Percentiles rank a stretch among this genome's conserved stretches.
These are phyloP conservation scores for Germaria angustata DNA, from an alignment of 2,888 invertebrate genomes.

Conservation along the genomic window DNA sequence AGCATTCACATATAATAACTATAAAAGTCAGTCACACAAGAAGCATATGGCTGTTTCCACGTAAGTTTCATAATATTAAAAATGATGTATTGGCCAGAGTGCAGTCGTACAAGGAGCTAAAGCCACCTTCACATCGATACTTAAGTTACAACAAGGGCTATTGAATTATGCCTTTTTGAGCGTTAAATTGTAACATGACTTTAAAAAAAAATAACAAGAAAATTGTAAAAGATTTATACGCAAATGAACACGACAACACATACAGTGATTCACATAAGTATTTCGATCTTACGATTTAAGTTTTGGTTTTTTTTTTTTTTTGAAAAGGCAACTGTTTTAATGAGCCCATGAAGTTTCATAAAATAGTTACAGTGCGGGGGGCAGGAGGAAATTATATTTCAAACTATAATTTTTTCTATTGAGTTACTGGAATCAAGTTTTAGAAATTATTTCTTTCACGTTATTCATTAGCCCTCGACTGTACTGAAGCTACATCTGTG, in stretches of 20 bases:
- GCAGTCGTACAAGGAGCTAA: background rate
- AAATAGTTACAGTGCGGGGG: too few relatives aligned
- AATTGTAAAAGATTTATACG: background rate
- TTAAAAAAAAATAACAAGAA: background rate
- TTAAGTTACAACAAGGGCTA: slow-evolving; percentile 73
- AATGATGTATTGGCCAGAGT: slow-evolving; percentile 16
- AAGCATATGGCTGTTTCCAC: slow-evolving; percentile 5
- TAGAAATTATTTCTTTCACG: too few relatives aligned
- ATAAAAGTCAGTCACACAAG: slow-evolving; percentile 16
- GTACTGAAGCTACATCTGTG: too few relatives aligned
- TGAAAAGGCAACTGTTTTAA: too few relatives aligned
- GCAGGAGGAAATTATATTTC: too few relatives aligned
- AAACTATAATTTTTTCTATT: too few relatives aligned
- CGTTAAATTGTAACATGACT: slow-evolving; percentile 37
- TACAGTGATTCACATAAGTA: background rate
- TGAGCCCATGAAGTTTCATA: too few relatives aligned
- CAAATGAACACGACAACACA: background rate
- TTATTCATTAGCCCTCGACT: too few relatives aligned
- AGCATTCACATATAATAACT: slow-evolving; percentile 40
- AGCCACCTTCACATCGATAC: slow-evolving; percentile 76
- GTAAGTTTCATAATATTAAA: background rate
- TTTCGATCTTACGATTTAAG: background rate
- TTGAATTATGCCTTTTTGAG: slow-evolving; percentile 63
- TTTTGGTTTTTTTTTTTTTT: too few relatives aligned
- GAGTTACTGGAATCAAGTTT: too few relatives aligned